Conservation (phyloP, 2,888 invertebrate genomes). For the Chymomyza caudatula region DNA sequence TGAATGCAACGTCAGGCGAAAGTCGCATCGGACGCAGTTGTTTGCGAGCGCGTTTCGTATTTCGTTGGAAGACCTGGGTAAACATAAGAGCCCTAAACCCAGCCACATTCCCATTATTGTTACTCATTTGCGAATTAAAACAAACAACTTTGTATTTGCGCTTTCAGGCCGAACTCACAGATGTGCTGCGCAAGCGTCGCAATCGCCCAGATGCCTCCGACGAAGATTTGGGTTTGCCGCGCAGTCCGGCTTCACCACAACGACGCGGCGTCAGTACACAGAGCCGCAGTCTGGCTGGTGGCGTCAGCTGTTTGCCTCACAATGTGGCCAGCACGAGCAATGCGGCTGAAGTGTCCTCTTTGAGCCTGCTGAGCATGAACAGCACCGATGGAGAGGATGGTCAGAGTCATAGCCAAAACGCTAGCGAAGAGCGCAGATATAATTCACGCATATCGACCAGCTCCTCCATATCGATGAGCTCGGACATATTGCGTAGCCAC, state of each 20-base stretch:
- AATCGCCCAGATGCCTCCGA: slow-evolving; percentile 85
- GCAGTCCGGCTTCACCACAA: slow-evolving; percentile 86
- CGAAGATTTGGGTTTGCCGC: slow-evolving; percentile 86
- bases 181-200: slow-evolving; percentile 83
- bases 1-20: slow-evolving; percentile 64
- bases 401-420: slow-evolving; percentile 41
- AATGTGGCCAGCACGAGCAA: slow-evolving; percentile 9
- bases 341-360: slow-evolving; percentile 67
- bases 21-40: slow-evolving; percentile 74
- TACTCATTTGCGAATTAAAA: not conserved
- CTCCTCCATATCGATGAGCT: slow-evolving; percentile 48
- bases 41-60: slow-evolving; percentile 72
- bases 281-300: slow-evolving; percentile 26
- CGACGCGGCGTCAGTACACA: slow-evolving; percentile 74
- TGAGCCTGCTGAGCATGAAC: slow-evolving; percentile 84
- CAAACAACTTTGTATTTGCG: not conserved
- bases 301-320: slow-evolving; percentile 13
- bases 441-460: slow-evolving; percentile 45
- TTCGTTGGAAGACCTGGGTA: slow-evolving; percentile 78
- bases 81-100: not conserved
- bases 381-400: slow-evolving; percentile 80
- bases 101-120: not conserved
- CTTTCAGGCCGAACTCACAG: slow-evolving; percentile 85
- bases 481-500: slow-evolving; percentile 57
- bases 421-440: slow-evolving; percentile 25